These are phyloP conservation scores for Pogonus chalceus DNA, from an alignment of 1,140 invertebrate genomes.

Conservation along the genomic window DNA sequence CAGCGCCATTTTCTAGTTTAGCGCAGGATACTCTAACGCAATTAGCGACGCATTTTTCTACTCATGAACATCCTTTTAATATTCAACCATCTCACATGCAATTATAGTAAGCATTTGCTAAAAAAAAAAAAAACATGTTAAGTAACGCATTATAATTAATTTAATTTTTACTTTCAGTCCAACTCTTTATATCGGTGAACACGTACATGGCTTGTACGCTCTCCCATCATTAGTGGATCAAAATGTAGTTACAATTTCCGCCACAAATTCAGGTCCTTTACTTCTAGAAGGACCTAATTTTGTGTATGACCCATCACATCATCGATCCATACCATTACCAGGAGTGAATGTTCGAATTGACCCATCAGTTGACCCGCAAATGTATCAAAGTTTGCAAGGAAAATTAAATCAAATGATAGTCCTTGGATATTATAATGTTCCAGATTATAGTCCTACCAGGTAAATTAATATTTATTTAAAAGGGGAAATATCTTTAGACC, in stretches of 20 bases:
- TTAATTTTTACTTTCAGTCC: conserved; percentile 53
- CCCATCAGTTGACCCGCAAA: conserved; percentile 30
- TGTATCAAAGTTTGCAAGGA: conserved; percentile 31
- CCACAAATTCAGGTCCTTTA: conserved; percentile 46
- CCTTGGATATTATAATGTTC: conserved; percentile 72
- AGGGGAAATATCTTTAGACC: too few relatives aligned
- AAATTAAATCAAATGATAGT: conserved; percentile 33
- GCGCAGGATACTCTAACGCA: conserved; percentile 67
- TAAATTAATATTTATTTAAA: too few relatives aligned
- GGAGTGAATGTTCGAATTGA: conserved; percentile 8
- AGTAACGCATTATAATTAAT: background rate
- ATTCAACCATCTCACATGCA: conserved; percentile 56
- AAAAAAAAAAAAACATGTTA: background rate
- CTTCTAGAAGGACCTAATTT: conserved; percentile 56
- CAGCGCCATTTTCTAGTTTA: conserved; percentile 83
- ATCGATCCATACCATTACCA: background rate
- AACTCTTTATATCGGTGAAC: conserved; percentile 88
- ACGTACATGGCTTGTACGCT: conserved; percentile 79
- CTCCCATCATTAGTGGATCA: conserved; percentile 84
- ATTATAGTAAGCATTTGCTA: conserved; percentile 53
- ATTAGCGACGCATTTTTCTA: conserved; percentile 22
- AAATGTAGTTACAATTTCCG: conserved; percentile 61
- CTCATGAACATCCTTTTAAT: conserved; percentile 20
- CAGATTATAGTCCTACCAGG: conserved; percentile 40
- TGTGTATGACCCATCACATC: conserved; percentile 24